Evolutionary conservation across 2,113 vertebrate genomes (phyloP), one percentile per base, ranked within the genome.

Genomic region (Alaudala cheleensis): DNA sequence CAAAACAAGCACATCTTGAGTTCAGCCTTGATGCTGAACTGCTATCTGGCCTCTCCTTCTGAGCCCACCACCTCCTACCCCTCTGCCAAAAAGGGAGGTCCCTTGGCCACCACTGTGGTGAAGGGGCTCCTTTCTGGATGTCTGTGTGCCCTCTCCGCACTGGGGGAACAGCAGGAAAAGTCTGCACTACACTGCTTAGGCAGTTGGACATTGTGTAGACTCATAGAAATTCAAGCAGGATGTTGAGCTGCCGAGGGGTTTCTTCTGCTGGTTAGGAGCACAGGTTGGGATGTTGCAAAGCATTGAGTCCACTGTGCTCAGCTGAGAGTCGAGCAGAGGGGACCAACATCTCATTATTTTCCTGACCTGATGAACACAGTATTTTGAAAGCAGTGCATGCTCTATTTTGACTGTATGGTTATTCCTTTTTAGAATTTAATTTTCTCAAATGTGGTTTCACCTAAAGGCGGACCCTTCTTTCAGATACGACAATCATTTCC

Each of bases 261-360:
- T 71, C 61, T 86, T 74, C 53, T 50, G 28, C 34, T 3, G 3
- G 4, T 8, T 0, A 0, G 22, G 14, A 21, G 10, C 44, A 5
- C 1, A 0, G 9, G 12, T 24, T 18, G n/a, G 60, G 53, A 44
- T 64, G 53, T 40, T 49, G 49, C 3, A 1, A 64, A 67, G 26
- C 25, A 29, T 21, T 1, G 2, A 60, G 37, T 67, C 29, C 37
- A 29, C 13, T 0, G 0, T 42, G 37, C 42, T 90, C 65, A 22
- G n/a, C 2, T 34, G 67, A 71, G 86, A n/a, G 6, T 7, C 78
- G 29, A 39, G 71, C 53, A 64, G 17, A 5, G 24, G 9, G 11
- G 6, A n/a, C 26, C 19, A 28, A 20, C 14, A 51, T 25, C 58
- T 66, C 58, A 58, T 76, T 37, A 44, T 29, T 50, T 69, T 54